These are phyloP conservation scores for Aplocera efformata DNA, from an alignment of 2,888 invertebrate species.

Conservation along the genomic window DNA sequence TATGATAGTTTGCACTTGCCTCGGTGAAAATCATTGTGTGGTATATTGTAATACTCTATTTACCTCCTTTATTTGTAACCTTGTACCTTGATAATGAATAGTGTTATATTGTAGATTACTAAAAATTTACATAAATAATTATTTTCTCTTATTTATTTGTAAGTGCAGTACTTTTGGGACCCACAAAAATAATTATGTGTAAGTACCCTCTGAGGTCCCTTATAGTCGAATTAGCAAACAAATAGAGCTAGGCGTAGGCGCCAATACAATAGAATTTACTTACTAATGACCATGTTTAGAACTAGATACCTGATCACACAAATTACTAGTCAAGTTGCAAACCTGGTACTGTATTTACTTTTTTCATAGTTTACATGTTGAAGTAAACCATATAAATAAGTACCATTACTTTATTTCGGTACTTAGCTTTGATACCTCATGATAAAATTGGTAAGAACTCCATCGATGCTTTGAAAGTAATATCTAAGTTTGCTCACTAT, in stretches of 20 bases:
- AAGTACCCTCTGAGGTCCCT: constrained; percentile 4
- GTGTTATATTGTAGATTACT: constrained; percentile 37
- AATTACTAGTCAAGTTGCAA: constrained; percentile 49
- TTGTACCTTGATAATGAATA: constrained; percentile 31
- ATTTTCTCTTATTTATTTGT: constrained; percentile 38
- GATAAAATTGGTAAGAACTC: too few relatives aligned
- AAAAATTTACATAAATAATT: constrained; percentile 37
- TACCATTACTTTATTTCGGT: constrained; percentile 8
- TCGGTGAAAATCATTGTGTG: constrained; percentile 20
- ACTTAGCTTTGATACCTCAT: too few relatives aligned
- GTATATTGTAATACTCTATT: constrained; percentile 40
- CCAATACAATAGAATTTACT: constrained; percentile 18
- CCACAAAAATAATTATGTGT: constrained; percentile 12
- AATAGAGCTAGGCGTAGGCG: too few relatives aligned
- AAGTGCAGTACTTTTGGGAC: constrained; percentile 44
- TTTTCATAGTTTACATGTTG: constrained; percentile 38
- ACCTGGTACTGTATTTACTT: constrained; percentile 41
- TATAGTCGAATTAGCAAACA: too few relatives aligned
- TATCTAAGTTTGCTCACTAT: too few relatives aligned
- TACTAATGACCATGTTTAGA: constrained; percentile 15
- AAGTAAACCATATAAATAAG: constrained; percentile 19
- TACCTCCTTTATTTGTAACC: constrained; percentile 33
- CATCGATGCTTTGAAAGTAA: too few relatives aligned
- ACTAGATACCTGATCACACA: constrained; percentile 29
- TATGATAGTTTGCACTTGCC: background rate